Conservation (phyloP, 2,113 vertebrate genomes). For the Lutjanus erythropterus region DNA sequence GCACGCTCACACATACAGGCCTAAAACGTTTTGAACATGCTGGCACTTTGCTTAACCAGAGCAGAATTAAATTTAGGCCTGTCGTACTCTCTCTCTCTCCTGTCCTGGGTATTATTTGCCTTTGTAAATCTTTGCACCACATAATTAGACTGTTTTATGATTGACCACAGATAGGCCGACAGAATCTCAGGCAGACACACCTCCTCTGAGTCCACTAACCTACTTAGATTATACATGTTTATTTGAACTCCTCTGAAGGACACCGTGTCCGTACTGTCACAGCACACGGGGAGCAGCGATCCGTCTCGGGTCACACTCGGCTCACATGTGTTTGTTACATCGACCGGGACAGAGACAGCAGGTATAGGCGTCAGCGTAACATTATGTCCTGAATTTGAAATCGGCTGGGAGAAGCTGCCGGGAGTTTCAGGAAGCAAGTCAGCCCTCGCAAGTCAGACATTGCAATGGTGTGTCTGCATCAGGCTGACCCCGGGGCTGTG, state of each 20-base stretch:
- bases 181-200: constrained; percentile 19
- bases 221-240: constrained; percentile 49
- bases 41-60: background rate
- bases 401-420: background rate
- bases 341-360: background rate
- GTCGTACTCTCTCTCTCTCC: background rate
- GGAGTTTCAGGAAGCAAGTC: background rate
- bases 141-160: constrained; percentile 11
- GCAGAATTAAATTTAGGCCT: background rate
- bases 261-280: background rate
- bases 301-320: background rate
- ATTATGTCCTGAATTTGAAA: background rate
- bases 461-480: constrained; percentile 3
- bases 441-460: constrained; percentile 1
- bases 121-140: background rate
- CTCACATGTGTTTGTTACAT: background rate
- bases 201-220: constrained; percentile 38
- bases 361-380: background rate
- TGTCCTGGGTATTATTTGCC: background rate
- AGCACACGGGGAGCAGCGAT: background rate
- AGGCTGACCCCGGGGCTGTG: constrained; percentile 36
- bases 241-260: constrained; percentile 26
- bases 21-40: background rate
- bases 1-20: background rate
- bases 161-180: background rate